A percentile compares a stretch with the other conserved stretches of the same genome.
These are phyloP conservation scores for Serripes groenlandicus DNA, from an alignment of 2,888 invertebrate genomes.

Conservation along the genomic window DNA sequence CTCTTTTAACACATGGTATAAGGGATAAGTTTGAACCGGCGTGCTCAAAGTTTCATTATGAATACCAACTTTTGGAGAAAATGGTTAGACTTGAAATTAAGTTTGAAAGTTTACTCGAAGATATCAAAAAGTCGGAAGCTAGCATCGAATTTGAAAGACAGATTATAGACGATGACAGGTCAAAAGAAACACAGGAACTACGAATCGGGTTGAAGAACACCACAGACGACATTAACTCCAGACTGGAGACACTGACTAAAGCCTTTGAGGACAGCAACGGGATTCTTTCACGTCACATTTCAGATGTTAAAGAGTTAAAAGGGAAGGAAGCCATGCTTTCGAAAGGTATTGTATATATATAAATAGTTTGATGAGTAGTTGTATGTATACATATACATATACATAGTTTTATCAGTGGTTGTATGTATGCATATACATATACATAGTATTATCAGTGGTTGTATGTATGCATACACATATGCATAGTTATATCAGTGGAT, in stretches of 20 bases:
- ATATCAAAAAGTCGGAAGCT: background rate
- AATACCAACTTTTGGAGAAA: constrained; percentile 18
- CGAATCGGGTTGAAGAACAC: background rate
- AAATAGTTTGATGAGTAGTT: too few relatives aligned
- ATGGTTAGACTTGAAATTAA: constrained; percentile 17
- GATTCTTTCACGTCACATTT: background rate
- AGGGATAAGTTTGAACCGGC: background rate
- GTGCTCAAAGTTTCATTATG: constrained; percentile 16
- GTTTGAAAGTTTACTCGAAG: background rate
- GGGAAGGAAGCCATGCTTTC: too few relatives aligned
- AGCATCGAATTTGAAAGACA: background rate
- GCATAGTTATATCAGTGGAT: too few relatives aligned
- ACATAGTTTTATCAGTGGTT: too few relatives aligned
- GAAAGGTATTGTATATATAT: too few relatives aligned
- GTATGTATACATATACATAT: too few relatives aligned
- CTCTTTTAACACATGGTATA: background rate
- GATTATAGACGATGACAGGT: background rate
- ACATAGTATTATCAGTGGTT: too few relatives aligned
- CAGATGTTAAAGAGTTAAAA: background rate
- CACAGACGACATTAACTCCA: background rate
- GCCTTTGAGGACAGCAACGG: background rate
- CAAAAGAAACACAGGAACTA: background rate
- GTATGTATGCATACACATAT: too few relatives aligned
- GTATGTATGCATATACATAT: too few relatives aligned
- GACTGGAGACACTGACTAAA: background rate